Base-by-base conservation (phyloP, 2,888 invertebrate genomes). In the Teleiodes luculella region DNA sequence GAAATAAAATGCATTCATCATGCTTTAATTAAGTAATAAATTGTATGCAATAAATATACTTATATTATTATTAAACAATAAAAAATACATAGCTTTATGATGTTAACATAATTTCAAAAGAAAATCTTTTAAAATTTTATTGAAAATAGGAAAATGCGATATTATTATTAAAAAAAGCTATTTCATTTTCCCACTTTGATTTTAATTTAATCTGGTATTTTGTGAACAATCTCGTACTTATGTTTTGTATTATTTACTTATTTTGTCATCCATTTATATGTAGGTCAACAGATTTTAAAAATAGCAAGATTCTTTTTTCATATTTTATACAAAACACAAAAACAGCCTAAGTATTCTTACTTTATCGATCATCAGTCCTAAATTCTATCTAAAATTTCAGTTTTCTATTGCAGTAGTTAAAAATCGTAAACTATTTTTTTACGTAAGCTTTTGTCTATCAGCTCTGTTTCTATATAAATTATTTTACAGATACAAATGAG, bases 1-100 rank as follows among this genome's bases (percentile, higher is more conserved):
- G 66, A 61, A 57, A 50, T 6, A 35, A 71, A 74, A 76, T 72
- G 67, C 68, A 67, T 62, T 62, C 53, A 46, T 16, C 16, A 46
- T 31, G 10, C 11, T 48, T 48, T 48, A 48, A 35, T 20, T 48
- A 33, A 30, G 2, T 24, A 3, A 41, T 41, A n/a, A 13, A 8
- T 41, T 1, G 11, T n/a, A 16, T 1, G 30, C 10, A 31, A 47
- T 31, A 47, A 47, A 33, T 47, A 31, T 18, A 41, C 39, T 18
- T 43, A 43, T n/a, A 43, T 5, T 28, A 43, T 5, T 28, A 33
- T 14, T 37, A 37, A 13, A 35, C 35, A 35, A 35, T n/a, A 6
- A 35, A 3, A n/a, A 35, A 35, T 8, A 10, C 2, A 35, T 35
- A n/a, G n/a, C n/a, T n/a, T n/a, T n/a, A n/a, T n/a, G n/a, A n/a